Evolutionary conservation across 2,888 invertebrate genomes (phyloP).

Genomic region (Lithophane semibrunnea): DNA sequence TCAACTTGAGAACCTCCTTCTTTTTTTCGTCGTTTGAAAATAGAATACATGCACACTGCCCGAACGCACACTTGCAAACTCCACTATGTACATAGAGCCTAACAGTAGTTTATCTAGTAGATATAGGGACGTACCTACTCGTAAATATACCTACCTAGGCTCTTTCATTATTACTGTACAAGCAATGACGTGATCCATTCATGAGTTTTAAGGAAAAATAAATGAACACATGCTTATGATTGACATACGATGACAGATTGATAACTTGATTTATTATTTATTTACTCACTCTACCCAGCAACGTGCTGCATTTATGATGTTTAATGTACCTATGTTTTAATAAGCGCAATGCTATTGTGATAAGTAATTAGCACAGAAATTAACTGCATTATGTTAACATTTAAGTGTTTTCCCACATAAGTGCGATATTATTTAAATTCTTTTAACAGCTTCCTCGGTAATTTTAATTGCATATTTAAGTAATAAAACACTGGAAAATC

Average conservation of each 20-base stretch:
- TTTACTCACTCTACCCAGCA: neutral
- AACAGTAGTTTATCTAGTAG: neutral
- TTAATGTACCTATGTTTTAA: neutral
- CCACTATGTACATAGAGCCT: neutral
- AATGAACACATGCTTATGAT: conserved; percentile 16
- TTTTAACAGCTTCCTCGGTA: conserved; percentile 13
- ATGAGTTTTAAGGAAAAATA: conserved; percentile 35
- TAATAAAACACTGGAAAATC: conserved; percentile 33
- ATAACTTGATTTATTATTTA: conserved; percentile 31
- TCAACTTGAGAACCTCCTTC: no score
- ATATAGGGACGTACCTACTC: neutral
- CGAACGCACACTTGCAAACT: neutral
- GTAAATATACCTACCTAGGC: neutral
- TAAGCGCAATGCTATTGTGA: conserved; percentile 13
- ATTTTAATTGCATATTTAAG: conserved; percentile 8
- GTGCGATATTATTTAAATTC: conserved; percentile 37
- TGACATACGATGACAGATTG: conserved; percentile 26
- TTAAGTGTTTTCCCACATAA: conserved; percentile 21
- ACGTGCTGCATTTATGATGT: neutral
- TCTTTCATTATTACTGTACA: neutral
- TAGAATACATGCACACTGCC: conserved; percentile 62
- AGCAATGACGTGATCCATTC: conserved; percentile 33
- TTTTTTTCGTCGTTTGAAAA: conserved; percentile 47
- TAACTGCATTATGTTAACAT: conserved; percentile 18
- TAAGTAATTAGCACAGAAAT: conserved; percentile 38